Base-by-base conservation (phyloP, 2,888 invertebrate genomes). In the Aporophyla nigra region DNA sequence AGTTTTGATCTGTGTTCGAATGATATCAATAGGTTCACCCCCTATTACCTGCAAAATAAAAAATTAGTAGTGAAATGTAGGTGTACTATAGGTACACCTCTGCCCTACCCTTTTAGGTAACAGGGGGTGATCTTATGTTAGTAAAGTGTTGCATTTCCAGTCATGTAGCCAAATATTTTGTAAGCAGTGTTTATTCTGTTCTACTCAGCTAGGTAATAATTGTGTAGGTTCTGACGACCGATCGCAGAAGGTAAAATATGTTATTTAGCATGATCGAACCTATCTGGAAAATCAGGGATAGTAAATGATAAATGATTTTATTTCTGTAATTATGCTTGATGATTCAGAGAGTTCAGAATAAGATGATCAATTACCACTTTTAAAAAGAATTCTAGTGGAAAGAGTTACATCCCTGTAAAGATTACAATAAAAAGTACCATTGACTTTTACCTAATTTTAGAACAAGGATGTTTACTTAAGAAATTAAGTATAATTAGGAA, bases 261-360 rank as follows among this genome's bases (percentile, higher is more conserved):
- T 1, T 9, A 49, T 72, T 33, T 19, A 14, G 51, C 19, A 65
- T 49, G 24, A 51, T 16, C 21, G 5, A 19, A 51, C 10, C 33
- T 73, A 49, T 70, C 69, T 69, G 7, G 43, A 58, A 49, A 58
- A 51, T 72, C 40, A 40, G 33, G 40, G 46, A 49, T 19, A 70
- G 43, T 24, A 16, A 69, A 6, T 6, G n/a, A 33, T 33, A 33
- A 33, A 33, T 33, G 33, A 33, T 33, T 33, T 33, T 33, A 33
- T 33, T 33, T 33, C 33, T 33, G 33, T 33, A 33, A 33, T 33
- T 33, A 33, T 1, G 33, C 33, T 33, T 16, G 3, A 19, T 59
- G 49, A 24, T 67, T 33, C 5, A 33, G 14, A 33, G 33, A 33
- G 19, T 59, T 14, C 21, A 12, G 16, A 5, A 40, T n/a, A 53